These are phyloP conservation scores for Rhynchonycteris naso DNA, from an alignment of 2,797 vertebrate genomes.

Conservation along the genomic window DNA sequence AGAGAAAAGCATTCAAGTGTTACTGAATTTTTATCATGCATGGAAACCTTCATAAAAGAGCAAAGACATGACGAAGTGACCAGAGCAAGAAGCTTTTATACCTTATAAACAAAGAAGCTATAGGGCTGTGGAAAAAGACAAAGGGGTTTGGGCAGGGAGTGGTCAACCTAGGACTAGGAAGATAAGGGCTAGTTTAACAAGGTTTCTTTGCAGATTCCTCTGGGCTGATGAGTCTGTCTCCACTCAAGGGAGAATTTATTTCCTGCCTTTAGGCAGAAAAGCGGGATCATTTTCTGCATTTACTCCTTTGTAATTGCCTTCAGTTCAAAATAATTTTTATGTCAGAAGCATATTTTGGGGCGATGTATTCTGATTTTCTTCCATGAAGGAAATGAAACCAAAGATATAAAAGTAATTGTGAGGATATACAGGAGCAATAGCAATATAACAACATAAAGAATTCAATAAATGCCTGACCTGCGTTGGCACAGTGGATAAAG, in stretches of 20 bases:
- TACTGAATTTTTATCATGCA: not conserved
- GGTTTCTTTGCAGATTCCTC: not conserved
- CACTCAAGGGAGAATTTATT: not conserved
- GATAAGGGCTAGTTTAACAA: not conserved
- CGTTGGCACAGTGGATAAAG: too few relatives aligned
- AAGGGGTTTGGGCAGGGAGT: not conserved
- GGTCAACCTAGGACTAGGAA: not conserved
- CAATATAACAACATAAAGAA: not conserved
- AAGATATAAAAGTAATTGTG: constrained; percentile 22
- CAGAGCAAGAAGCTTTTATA: not conserved
- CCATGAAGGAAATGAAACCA: not conserved
- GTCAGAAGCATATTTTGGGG: not conserved
- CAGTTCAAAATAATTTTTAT: not conserved
- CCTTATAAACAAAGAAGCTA: not conserved
- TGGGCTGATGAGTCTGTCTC: not conserved
- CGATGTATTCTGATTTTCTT: constrained; percentile 1
- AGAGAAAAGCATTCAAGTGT: not conserved
- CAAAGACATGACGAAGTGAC: not conserved
- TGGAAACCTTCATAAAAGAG: not conserved
- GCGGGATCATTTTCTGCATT: not conserved
- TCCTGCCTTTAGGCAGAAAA: not conserved
- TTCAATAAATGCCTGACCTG: not conserved
- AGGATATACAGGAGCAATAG: not conserved
- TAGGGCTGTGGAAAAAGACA: not conserved
- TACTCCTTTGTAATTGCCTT: not conserved